phyloP scores from a whole-genome alignment of 2,888 invertebrate species.

The Philonicus albiceps region DNA sequence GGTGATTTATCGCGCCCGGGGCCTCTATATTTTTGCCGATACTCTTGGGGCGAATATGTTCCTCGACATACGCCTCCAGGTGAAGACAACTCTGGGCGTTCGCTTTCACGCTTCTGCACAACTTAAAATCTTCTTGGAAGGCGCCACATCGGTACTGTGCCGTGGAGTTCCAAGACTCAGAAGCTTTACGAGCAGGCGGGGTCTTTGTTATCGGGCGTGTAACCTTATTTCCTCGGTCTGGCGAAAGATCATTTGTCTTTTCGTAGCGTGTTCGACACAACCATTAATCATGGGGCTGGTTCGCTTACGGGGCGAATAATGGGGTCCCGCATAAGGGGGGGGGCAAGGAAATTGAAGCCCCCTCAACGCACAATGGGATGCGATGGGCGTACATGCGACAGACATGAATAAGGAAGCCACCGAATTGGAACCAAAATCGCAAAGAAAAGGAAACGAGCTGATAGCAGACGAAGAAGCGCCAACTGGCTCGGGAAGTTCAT shows the following conservation, averaged over 20 bases:
- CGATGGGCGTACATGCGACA: background rate
- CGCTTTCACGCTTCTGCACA: background rate
- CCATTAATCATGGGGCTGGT: constrained; percentile 11
- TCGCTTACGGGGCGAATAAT: constrained; percentile 3
- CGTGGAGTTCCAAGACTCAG: background rate
- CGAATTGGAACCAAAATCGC: constrained; percentile 24
- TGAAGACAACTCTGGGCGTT: background rate
- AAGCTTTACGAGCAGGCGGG: background rate
- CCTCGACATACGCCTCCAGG: background rate
- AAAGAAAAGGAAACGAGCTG: constrained; percentile 7
- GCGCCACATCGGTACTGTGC: background rate
- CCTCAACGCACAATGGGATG: background rate
- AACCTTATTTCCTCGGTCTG: constrained; percentile 19
- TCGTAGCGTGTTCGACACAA: constrained; percentile 3
- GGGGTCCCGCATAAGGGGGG: background rate
- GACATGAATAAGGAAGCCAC: constrained; percentile 7
- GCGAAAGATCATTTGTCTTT: constrained; percentile 23
- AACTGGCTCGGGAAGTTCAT: background rate
- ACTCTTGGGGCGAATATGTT: background rate
- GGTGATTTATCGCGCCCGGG: background rate
- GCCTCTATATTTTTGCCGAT: background rate
- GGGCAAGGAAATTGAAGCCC: background rate
- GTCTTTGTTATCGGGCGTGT: constrained; percentile 14
- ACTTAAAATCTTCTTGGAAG: background rate
- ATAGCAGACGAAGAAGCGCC: background rate